phyloP scores from a whole-genome alignment of 1,140 invertebrate genomes.

The Dysdera silvatica region DNA sequence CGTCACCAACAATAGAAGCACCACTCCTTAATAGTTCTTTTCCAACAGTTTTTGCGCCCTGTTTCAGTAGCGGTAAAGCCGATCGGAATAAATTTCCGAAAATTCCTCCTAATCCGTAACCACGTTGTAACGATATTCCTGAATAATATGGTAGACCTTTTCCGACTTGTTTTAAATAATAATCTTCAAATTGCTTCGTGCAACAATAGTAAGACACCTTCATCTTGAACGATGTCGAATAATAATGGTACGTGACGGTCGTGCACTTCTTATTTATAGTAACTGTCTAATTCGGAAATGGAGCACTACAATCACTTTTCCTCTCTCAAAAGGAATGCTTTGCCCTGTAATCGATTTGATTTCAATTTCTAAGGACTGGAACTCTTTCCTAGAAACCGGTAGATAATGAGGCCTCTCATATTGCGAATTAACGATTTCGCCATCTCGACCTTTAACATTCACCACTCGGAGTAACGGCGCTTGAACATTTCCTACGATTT shows the following conservation, averaged over 20 bases:
- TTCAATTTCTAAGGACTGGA: background rate
- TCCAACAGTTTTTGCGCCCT: background rate
- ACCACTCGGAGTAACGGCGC: background rate
- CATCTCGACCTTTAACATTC: background rate
- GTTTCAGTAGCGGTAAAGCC: background rate
- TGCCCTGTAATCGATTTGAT: background rate
- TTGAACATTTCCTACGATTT: slow-evolving; percentile 1
- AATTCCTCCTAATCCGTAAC: slow-evolving; percentile 1
- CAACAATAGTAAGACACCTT: background rate
- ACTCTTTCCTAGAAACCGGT: background rate
- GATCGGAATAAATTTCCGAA: background rate
- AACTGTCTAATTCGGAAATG: background rate
- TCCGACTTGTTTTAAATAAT: background rate
- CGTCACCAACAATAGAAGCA: background rate
- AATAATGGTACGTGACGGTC: background rate
- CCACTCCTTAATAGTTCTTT: slow-evolving; percentile 1
- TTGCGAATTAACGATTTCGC: background rate
- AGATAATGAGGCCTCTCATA: background rate
- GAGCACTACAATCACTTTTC: background rate
- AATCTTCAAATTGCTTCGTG: slow-evolving; percentile 3
- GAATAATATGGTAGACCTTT: background rate
- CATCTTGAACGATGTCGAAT: background rate
- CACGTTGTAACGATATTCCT: background rate
- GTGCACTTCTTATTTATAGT: background rate
- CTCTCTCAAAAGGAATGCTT: background rate